Conservation (phyloP, 2,888 invertebrate genomes). For the Eilema caniola region DNA sequence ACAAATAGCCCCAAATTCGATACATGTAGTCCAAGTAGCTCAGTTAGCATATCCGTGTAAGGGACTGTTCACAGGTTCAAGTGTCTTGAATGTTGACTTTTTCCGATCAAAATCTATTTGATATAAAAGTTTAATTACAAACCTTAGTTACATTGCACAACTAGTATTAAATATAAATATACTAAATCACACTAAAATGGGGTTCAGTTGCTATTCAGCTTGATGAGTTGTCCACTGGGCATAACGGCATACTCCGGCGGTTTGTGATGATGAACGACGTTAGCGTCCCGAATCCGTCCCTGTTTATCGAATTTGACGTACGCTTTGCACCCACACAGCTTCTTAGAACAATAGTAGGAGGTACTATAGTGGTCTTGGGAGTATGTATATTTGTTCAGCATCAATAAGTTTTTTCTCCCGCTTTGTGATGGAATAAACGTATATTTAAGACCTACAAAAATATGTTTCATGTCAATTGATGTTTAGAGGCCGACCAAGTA, state of each 20-base stretch:
- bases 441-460: conserved; percentile 37
- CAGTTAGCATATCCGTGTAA: no score
- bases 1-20: no score
- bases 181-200: not conserved
- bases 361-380: conserved; percentile 46
- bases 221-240: conserved; percentile 12
- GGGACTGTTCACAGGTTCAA: no score
- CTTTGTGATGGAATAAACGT: conserved; percentile 47
- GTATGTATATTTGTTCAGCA: conserved; percentile 44
- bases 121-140: not conserved
- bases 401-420: conserved; percentile 40
- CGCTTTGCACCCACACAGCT: conserved; percentile 47
- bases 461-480: not conserved
- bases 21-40: no score
- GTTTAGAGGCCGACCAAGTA: not conserved
- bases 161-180: not conserved
- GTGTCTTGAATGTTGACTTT: no score
- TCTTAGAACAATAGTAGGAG: conserved; percentile 50
- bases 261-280: conserved; percentile 12
- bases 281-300: conserved; percentile 18
- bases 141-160: not conserved
- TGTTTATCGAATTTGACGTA: conserved; percentile 40
- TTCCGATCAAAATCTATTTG: not conserved
- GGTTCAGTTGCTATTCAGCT: not conserved
- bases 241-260: conserved; percentile 18